A percentile compares a stretch with the other conserved stretches of the same genome.
Conservation (phyloP, 2,797 vertebrate genomes). For the Taenioides sp. region DNA sequence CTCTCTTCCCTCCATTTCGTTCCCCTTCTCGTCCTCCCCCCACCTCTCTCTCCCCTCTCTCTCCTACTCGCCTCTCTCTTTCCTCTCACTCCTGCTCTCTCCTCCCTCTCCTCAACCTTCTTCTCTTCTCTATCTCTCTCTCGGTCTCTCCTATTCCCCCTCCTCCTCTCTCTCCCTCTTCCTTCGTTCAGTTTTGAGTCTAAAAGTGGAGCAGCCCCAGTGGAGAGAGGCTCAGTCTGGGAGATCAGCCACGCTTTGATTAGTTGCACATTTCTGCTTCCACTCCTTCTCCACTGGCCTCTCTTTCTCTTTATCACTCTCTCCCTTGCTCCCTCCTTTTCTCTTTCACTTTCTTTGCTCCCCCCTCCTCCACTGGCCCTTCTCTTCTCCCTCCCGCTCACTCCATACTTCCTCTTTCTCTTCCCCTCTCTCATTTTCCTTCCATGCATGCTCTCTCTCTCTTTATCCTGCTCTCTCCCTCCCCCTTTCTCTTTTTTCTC, state of each 20-base stretch:
- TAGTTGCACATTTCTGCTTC: constrained; percentile 53
- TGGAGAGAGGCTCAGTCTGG: constrained; percentile 34
- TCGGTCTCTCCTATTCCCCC: background rate
- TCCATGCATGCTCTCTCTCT: no score
- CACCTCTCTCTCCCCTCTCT: background rate
- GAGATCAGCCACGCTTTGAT: constrained; percentile 47
- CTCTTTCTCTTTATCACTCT: background rate
- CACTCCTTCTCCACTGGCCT: background rate
- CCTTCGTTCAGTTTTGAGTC: constrained; percentile 5
- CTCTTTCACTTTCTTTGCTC: constrained; percentile 17
- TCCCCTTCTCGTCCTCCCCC: background rate
- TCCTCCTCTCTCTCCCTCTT: background rate
- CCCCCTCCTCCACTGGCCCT: background rate
- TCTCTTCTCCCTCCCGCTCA: constrained; percentile 3
- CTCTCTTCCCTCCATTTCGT: background rate
- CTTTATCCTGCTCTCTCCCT: no score
- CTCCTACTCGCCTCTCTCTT: background rate
- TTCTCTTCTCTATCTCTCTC: background rate
- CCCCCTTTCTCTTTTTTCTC: no score
- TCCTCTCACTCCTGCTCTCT: background rate
- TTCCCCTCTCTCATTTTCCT: no score
- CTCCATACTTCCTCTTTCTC: constrained; percentile 4
- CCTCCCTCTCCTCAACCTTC: background rate
- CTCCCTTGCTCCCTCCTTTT: background rate
- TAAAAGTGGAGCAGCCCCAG: constrained; percentile 33